phyloP scores from a whole-genome alignment of 2,888 invertebrate species.

The Orthosia incerta region DNA sequence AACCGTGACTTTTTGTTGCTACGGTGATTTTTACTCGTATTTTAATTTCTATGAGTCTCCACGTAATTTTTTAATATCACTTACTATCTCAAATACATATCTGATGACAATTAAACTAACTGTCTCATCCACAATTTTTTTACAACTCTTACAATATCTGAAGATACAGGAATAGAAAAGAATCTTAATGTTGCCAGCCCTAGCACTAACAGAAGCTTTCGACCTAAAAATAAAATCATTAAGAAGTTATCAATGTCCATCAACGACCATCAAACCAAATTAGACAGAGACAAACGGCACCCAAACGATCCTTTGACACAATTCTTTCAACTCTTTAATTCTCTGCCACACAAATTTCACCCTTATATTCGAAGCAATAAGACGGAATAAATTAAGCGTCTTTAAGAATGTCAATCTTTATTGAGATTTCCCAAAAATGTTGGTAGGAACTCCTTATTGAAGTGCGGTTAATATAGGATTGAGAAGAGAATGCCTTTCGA shows the following conservation, averaged over 20 bases:
- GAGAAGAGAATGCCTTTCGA: constrained; percentile 47
- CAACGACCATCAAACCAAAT: constrained; percentile 76
- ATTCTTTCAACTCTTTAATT: constrained; percentile 65
- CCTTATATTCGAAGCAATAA: constrained; percentile 19
- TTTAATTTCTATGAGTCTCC: not conserved
- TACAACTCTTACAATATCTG: constrained; percentile 26
- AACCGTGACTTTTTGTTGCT: not conserved
- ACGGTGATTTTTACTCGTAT: not conserved
- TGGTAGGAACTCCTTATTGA: constrained; percentile 50
- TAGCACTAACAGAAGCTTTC: constrained; percentile 58
- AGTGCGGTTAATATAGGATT: constrained; percentile 59
- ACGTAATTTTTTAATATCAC: not conserved
- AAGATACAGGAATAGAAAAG: constrained; percentile 43
- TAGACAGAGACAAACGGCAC: constrained; percentile 72
- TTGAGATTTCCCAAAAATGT: constrained; percentile 55
- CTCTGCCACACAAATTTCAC: constrained; percentile 31
- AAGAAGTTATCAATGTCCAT: constrained; percentile 73
- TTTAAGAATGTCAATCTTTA: constrained; percentile 62
- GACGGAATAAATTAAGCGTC: constrained; percentile 11
- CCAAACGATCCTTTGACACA: constrained; percentile 75
- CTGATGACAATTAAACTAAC: not conserved
- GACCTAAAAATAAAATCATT: constrained; percentile 72
- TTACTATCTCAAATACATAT: not conserved
- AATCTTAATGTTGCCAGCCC: constrained; percentile 66
- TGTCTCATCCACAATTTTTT: constrained; percentile 6